A percentile compares a stretch with the other conserved stretches of the same genome.
Evolutionary conservation across 2,113 vertebrate genomes (phyloP).

Genomic region (Pelusios castaneus): DNA sequence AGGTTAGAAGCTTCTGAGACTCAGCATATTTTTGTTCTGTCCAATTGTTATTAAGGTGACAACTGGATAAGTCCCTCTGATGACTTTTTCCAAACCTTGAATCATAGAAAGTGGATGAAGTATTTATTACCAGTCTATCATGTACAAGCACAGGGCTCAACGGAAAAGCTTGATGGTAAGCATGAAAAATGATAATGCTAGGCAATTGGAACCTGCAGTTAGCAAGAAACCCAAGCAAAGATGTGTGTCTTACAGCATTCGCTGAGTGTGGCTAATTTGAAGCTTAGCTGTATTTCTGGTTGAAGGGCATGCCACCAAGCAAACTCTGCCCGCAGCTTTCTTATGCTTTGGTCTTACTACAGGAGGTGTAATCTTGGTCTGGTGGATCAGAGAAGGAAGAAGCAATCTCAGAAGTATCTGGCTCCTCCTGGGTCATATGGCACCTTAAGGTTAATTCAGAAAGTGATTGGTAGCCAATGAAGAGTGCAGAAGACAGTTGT

Average conservation of each 20-base stretch:
- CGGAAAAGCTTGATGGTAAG: background rate
- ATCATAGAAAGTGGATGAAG: background rate
- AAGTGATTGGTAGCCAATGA: fast-evolving
- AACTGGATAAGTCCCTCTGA: background rate
- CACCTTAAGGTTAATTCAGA: background rate
- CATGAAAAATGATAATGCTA: background rate
- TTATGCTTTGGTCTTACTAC: background rate
- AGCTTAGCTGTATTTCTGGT: background rate
- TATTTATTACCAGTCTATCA: background rate
- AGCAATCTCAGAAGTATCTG: background rate
- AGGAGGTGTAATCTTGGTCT: background rate
- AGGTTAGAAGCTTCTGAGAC: background rate
- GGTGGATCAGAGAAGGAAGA: background rate
- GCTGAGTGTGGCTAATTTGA: background rate
- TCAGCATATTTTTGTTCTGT: background rate
- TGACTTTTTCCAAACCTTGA: background rate
- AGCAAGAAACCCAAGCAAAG: background rate
- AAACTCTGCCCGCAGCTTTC: background rate
- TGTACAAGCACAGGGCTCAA: background rate
- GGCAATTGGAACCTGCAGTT: background rate
- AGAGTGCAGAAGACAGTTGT: background rate
- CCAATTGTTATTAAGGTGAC: background rate
- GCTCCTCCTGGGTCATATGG: background rate
- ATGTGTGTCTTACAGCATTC: background rate
- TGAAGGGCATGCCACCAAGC: background rate